Percentiles rank a stretch among this genome's conserved stretches.
Evolutionary conservation across 2,797 vertebrate genomes (phyloP).

Genomic region (Eulemur coronatus): DNA sequence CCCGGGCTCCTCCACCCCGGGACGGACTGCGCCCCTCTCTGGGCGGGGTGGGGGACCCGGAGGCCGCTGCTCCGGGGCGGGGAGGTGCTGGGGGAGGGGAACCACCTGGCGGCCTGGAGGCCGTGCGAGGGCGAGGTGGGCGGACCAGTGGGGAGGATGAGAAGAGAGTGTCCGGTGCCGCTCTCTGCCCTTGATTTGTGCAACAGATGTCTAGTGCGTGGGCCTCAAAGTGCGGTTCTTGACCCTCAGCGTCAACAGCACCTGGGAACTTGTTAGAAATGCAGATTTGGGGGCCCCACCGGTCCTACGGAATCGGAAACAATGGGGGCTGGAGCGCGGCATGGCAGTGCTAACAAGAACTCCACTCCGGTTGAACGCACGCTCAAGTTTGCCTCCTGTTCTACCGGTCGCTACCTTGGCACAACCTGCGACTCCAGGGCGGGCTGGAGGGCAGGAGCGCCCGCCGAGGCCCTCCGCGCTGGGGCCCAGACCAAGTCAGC

Average conservation of each 20-base stretch:
- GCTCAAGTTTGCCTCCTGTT: background rate
- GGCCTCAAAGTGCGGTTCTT: background rate
- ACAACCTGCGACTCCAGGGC: fast-evolving
- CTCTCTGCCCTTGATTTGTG: background rate
- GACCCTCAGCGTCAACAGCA: background rate
- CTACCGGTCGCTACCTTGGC: fast-evolving
- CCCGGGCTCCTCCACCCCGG: background rate
- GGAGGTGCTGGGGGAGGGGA: background rate
- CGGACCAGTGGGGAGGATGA: fast-evolving
- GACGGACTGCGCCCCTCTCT: too few relatives aligned
- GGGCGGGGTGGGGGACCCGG: fast-evolving
- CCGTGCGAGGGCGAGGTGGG: background rate
- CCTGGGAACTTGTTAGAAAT: background rate
- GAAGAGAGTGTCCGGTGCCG: too few relatives aligned
- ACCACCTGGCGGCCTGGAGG: background rate
- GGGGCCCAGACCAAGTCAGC: background rate
- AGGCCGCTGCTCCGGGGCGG: background rate
- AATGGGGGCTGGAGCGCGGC: too few relatives aligned
- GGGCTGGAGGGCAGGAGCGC: background rate
- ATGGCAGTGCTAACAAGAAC: background rate
- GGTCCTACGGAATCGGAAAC: background rate
- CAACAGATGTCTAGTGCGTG: fast-evolving
- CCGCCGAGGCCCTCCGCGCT: background rate
- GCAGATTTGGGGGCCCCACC: background rate
- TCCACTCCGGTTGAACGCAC: fast-evolving